phyloP scores from a whole-genome alignment of 92 coral and sea anemone genomes.

The Umimayanthus kanabou region DNA sequence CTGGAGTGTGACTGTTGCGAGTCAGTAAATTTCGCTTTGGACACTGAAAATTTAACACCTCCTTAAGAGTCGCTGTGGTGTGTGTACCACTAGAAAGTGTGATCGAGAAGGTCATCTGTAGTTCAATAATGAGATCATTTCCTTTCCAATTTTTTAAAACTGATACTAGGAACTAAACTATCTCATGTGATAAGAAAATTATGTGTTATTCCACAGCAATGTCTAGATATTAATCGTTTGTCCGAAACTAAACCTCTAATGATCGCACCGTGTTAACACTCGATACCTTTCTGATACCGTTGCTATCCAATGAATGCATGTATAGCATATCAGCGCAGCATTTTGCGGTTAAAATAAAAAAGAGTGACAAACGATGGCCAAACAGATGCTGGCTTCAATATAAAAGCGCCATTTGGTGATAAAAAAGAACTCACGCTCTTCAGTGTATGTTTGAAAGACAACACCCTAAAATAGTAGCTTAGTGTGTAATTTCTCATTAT shows the following conservation, averaged over 20 bases:
- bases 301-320: no score
- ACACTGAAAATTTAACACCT: not conserved
- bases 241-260: not conserved
- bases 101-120: not conserved
- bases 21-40: not conserved
- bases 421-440: no score
- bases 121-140: slow-evolving; percentile 15
- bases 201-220: not conserved
- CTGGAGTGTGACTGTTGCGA: not conserved
- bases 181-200: not conserved
- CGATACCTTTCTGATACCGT: no score
- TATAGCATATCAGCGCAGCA: no score
- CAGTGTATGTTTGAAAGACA: no score
- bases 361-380: no score
- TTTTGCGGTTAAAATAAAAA: no score
- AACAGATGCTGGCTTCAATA: no score
- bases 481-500: not conserved
- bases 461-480: not conserved
- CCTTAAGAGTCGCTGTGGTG: not conserved
- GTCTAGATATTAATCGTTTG: not conserved
- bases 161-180: not conserved
- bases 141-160: not conserved
- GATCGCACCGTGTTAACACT: not conserved
- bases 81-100: not conserved
- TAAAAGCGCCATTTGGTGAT: no score